These are phyloP conservation scores for Drosophila rellima DNA, from an alignment of 2,888 invertebrate species.

Conservation along the genomic window DNA sequence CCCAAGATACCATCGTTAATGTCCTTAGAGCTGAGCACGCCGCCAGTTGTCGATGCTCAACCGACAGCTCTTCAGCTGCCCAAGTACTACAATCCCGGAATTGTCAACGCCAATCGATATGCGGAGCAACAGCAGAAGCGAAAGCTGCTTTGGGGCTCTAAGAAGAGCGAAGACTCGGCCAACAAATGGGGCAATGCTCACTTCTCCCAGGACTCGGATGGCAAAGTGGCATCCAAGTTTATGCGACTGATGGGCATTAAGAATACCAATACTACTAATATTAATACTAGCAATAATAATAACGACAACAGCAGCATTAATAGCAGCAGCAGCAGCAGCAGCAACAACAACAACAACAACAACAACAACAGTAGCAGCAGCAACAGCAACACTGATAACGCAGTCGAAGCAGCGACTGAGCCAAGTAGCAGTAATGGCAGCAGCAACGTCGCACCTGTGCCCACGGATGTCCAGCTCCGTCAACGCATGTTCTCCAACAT, in stretches of 20 bases:
- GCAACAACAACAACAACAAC: neutral
- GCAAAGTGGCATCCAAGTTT: slow-evolving; percentile 97
- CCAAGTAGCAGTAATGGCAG: slow-evolving; percentile 24
- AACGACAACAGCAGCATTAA: neutral
- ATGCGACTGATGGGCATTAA: slow-evolving; percentile 97
- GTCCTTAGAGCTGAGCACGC: slow-evolving; percentile 69
- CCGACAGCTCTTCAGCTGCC: slow-evolving; percentile 86
- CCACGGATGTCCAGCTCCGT: slow-evolving; percentile 83
- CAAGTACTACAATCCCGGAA: slow-evolving; percentile 91
- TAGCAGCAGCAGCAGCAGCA: neutral
- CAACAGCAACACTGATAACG: slow-evolving; percentile 17
- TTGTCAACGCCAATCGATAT: slow-evolving; percentile 92
- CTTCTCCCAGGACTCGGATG: slow-evolving; percentile 96
- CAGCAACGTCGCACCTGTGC: slow-evolving; percentile 38
- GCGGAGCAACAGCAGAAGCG: slow-evolving; percentile 96
- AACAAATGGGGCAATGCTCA: slow-evolving; percentile 92
- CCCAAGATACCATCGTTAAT: slow-evolving; percentile 76
- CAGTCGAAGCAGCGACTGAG: slow-evolving; percentile 7
- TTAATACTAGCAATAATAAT: slow-evolving; percentile 7
- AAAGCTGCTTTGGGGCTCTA: slow-evolving; percentile 95
- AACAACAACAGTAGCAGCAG: slow-evolving; percentile 29
- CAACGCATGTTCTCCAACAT: slow-evolving; percentile 96
- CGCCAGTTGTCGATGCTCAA: slow-evolving; percentile 27
- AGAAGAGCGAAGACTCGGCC: slow-evolving; percentile 87
- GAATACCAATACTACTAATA: slow-evolving; percentile 37